Evolutionary conservation across 2,113 vertebrate species (phyloP).

Genomic region (Tychaedon coryphoeus): DNA sequence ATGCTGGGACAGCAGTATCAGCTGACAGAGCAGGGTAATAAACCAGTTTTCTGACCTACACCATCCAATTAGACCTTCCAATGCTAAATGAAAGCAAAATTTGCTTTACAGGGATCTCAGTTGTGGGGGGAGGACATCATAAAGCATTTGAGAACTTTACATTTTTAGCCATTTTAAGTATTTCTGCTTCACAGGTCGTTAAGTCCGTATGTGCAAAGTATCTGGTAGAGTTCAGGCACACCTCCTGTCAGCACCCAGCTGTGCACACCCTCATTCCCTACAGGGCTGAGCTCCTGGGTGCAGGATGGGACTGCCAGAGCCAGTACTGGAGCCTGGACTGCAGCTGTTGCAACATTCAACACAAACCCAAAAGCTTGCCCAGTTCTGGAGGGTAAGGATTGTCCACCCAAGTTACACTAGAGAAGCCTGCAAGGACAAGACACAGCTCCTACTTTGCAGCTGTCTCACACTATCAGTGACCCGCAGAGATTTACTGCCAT

Average conservation of each 20-base stretch:
- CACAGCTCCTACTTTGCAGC: neutral
- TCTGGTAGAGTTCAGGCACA: neutral
- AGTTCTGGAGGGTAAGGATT: neutral
- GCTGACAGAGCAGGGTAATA: neutral
- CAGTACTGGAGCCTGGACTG: accelerated
- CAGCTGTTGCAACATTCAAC: neutral
- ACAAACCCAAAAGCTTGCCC: neutral
- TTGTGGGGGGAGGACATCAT: accelerated
- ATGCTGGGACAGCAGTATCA: neutral
- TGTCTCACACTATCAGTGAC: neutral
- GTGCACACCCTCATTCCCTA: accelerated
- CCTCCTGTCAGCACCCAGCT: neutral
- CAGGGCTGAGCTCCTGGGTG: neutral
- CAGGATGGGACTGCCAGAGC: neutral
- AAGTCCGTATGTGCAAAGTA: accelerated
- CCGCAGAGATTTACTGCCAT: neutral
- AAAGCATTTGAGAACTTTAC: neutral
- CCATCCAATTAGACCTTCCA: neutral
- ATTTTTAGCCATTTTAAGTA: neutral
- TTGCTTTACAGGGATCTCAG: neutral
- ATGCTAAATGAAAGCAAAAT: neutral
- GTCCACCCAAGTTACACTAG: neutral
- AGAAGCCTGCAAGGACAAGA: neutral
- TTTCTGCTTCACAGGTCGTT: neutral
- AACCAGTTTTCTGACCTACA: neutral